Evolutionary conservation across 2,888 invertebrate genomes (phyloP).

Genomic region (Ctena decussata): DNA sequence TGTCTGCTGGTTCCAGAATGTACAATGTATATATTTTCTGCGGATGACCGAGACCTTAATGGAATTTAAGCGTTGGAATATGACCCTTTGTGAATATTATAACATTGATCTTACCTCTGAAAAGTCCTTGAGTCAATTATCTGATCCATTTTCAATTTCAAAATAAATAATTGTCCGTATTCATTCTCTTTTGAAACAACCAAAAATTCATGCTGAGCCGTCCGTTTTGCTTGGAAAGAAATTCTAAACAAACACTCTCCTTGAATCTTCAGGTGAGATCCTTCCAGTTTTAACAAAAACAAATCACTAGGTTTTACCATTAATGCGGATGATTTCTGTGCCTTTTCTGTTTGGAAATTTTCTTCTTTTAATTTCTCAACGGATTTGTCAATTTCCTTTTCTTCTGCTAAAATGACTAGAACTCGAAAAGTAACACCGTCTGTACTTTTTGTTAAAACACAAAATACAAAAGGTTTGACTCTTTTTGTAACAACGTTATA

Average conservation of each 20-base stretch:
- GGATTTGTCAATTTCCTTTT: background rate
- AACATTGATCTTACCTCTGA: background rate
- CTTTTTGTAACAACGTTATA: slow-evolving; percentile 1
- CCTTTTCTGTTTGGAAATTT: background rate
- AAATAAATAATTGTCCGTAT: background rate
- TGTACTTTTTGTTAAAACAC: background rate
- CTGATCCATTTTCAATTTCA: background rate
- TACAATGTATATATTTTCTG: too few species aligned
- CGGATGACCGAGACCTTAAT: too few species aligned
- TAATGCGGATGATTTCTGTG: slow-evolving; percentile 5
- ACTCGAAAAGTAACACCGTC: background rate
- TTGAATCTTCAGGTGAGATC: background rate
- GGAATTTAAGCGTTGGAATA: too few species aligned
- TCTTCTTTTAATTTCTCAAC: background rate
- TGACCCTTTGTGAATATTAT: too few species aligned
- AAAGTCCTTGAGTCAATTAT: background rate
- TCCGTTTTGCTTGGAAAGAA: background rate
- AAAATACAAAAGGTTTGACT: slow-evolving; percentile 22
- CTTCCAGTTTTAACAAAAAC: background rate
- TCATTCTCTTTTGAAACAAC: background rate
- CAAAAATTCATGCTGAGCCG: slow-evolving; percentile 5
- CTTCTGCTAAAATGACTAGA: background rate
- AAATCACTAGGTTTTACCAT: slow-evolving; percentile 1
- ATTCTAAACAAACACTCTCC: background rate
- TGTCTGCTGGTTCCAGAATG: too few species aligned